phyloP scores from a whole-genome alignment of 2,888 invertebrate genomes.

The Micropterix aruncella region DNA sequence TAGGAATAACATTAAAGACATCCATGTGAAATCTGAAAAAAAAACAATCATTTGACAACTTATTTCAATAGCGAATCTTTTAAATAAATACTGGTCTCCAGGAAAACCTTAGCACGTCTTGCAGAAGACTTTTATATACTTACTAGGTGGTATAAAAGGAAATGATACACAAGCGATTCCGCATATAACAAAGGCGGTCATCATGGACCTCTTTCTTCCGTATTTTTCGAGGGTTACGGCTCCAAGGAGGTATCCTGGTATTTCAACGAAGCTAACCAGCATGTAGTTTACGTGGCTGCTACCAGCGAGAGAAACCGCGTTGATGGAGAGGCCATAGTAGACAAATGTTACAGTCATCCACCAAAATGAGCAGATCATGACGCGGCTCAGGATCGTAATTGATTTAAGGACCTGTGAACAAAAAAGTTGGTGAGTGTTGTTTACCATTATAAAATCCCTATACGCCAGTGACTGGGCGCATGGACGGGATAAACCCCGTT shows the following conservation, averaged over 20 bases:
- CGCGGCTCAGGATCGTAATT: constrained; percentile 33
- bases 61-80: not conserved
- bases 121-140: too few species aligned
- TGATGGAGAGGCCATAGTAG: constrained; percentile 68
- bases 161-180: constrained; percentile 40
- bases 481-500: too few species aligned
- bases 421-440: too few species aligned
- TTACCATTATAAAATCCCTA: too few species aligned
- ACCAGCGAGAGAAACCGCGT: constrained; percentile 59
- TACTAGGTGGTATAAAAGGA: constrained; percentile 41
- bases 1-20: constrained; percentile 36
- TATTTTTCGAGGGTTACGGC: constrained; percentile 40
- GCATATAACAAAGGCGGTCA: constrained; percentile 41
- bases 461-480: too few species aligned
- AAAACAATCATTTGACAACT: not conserved
- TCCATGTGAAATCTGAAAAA: constrained; percentile 19
- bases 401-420: constrained; percentile 38
- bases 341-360: constrained; percentile 70
- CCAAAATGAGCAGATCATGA: constrained; percentile 56
- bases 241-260: constrained; percentile 48
- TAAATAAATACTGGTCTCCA: constrained; percentile 13
- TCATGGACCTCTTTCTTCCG: constrained; percentile 42
- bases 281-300: constrained; percentile 68
- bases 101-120: too few species aligned
- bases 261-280: constrained; percentile 44